These are phyloP conservation scores for Rhinopomastus cyanomelas DNA, from an alignment of 2,113 vertebrate genomes.

Conservation along the genomic window DNA sequence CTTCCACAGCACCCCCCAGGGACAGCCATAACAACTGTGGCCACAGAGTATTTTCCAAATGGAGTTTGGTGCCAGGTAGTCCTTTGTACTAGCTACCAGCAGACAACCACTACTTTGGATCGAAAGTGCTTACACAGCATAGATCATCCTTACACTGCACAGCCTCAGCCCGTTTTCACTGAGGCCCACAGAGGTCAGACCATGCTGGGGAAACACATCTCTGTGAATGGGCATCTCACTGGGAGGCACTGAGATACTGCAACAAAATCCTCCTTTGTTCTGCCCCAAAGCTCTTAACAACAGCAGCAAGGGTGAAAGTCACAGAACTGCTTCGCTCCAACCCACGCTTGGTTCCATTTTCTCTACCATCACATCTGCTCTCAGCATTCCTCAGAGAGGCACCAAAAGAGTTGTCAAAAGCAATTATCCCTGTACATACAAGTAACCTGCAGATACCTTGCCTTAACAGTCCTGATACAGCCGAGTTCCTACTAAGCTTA, in stretches of 20 bases:
- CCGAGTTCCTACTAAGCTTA: not conserved
- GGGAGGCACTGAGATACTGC: not conserved
- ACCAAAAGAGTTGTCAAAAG: not conserved
- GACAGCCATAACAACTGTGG: rapidly evolving
- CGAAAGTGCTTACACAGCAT: not conserved
- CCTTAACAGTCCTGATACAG: not conserved
- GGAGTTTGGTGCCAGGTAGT: not conserved
- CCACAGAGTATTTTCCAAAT: not conserved
- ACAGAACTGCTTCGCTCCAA: not conserved
- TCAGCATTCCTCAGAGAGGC: not conserved
- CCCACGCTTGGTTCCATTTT: not conserved
- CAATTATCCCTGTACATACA: not conserved
- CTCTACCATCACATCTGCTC: not conserved
- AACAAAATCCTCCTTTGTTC: not conserved
- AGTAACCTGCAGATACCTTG: not conserved
- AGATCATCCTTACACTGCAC: not conserved
- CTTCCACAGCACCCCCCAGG: not conserved
- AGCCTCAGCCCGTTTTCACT: not conserved
- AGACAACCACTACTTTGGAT: not conserved
- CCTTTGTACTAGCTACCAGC: not conserved
- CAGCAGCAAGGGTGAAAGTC: not conserved
- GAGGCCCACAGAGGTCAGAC: not conserved
- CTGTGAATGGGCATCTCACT: not conserved
- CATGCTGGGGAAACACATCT: not conserved
- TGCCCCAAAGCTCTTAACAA: not conserved